Base-by-base conservation (phyloP, 2,113 vertebrate species). In the Hystrix cristata region DNA sequence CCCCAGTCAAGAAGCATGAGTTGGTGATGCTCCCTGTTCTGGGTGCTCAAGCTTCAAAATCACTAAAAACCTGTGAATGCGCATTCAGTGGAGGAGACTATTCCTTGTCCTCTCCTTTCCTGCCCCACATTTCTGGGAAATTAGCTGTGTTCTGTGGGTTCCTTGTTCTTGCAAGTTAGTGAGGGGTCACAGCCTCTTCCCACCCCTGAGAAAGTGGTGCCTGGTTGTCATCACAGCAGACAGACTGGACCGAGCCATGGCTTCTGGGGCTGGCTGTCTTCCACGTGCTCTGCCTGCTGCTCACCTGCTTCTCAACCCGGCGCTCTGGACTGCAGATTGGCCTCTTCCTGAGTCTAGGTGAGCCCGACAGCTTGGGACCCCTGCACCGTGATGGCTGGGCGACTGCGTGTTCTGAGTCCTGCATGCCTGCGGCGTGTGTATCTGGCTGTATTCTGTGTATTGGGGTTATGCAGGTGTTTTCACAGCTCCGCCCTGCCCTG, bases 181-280 rank as follows among this genome's bases (percentile, higher is more conserved):
- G 34, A 59, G 67, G 67, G 67, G 11, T 46, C 34, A 0, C 29
- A 25, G 43, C 13, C 60, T 31, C 71, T 0, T 46, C 7, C 34
- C 53, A 6, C 64, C 48, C 34, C 8, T 7, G 59, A 14, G 67
- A 46, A 38, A 16, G 46, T 3, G 3, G 1, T 46, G 21, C 48
- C 3, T 15, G 13, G 95, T 12, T 93, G 7, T 65, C 65, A n/a
- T 55, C 65, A 0, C 74, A 99, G 95, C 96, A 99, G 98, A 99
- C 99, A 0, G 99, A 99, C 97, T 99, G 99, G 99, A 99, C 99
- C 0, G 99, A 99, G 95, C 98, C 99, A 0, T 99, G 99, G 99
- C 98, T 99, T 4, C 13, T 99, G 29, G 99, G 98, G 2, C 98
- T 99, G 71, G 46, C 98, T 0, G n/a, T 51, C 89, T 99, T 99